Base-by-base conservation (phyloP, 1,140 invertebrate genomes). In the Aradophagus sp. region DNA sequence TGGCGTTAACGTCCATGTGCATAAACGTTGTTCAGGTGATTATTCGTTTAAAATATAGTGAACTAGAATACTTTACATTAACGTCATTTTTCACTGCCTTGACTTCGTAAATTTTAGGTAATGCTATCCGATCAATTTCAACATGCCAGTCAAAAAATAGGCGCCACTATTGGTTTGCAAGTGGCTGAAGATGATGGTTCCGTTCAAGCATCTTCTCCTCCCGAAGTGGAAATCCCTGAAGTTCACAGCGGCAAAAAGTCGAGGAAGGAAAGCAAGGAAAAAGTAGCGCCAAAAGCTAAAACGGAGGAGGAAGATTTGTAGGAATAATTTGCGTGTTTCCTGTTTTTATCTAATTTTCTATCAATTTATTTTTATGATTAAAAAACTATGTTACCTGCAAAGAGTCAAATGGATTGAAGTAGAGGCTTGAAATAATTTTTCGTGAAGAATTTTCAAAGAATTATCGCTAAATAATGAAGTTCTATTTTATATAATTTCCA, bases 1-100 rank as follows among this genome's bases (percentile, higher is more conserved):
- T 99, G 41, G 94, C 97, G 0, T 86, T 99, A 5, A 97, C 97
- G 20, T 96, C 95, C 72, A 97, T 98, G 93, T 97, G 95, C 84
- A 97, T 99, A 79, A 98, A 98, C 78, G 94, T 98, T 16, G 95
- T 98, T 31, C 96, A 97, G 86, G 93, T 94, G 63, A 90, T 2
- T 31, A 31, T 23, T 5, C 20, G 4, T 23, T 23, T 5, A 23
- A 23, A 23, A 5, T 23, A n/a, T n/a, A n/a, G n/a, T n/a, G n/a
- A 8, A 23, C 20, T 8, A 4, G 20, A 23, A 23, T 23, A 8
- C 4, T 23, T 8, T 23, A 23, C 20, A 5, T 8, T 23, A 23
- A 5, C 8, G 8, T 5, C 4, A 23, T 5, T 23, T 23, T 23
- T 23, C 4, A 23, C 20, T 8, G 20, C 8, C n/a, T n/a, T n/a